Evolutionary conservation across 2,113 vertebrate species (phyloP), one percentile per base, ranked within the genome.

Genomic region (Gyps fulvus): DNA sequence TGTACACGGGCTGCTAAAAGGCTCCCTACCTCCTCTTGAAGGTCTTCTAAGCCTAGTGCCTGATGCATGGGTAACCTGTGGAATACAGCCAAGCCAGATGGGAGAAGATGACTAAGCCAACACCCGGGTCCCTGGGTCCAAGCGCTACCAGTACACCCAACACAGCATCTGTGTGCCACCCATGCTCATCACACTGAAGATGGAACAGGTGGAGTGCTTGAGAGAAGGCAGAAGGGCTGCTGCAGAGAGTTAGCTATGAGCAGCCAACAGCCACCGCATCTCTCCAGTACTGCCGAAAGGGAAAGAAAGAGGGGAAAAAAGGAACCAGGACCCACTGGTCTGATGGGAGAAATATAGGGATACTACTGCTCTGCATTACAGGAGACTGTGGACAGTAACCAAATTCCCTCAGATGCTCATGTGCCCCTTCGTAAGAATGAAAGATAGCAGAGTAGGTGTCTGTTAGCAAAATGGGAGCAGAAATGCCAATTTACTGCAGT

Each of bases 171-270:
- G 17, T 32, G 43, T 42, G 29, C 63, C 50, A 42, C 36, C 13
- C n/a, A 25, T 2, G 15, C 49, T 27, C 65, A 83, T 8, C 45
- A 27, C 45, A 18, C 23, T 43, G 50, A 38, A 76, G 26, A 50
- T 0, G 0, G 0, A 74, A 47, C 6, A 34, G 23, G 16, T 13
- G 20, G 34, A 57, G 23, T 7, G 26, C 34, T 47, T 61, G 59
- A 36, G 47, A 62, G 67, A 52, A 91, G 21, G 76, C 29, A 77
- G 63, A 73, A 72, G 26, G 26, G 38, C 50, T 88, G 61, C 70
- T 88, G 78, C 57, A 54, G 27, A 55, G 62, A 47, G n/a, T 25
- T 59, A 70, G 27, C 77, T 73, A 13, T 11, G 19, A 90, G 59
- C 15, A 61, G 27, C 67, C 31, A 76, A 40, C 7, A 52, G 72